Evolutionary conservation across 2,797 vertebrate genomes (phyloP).

Genomic region (Peromyscus nudipes): DNA sequence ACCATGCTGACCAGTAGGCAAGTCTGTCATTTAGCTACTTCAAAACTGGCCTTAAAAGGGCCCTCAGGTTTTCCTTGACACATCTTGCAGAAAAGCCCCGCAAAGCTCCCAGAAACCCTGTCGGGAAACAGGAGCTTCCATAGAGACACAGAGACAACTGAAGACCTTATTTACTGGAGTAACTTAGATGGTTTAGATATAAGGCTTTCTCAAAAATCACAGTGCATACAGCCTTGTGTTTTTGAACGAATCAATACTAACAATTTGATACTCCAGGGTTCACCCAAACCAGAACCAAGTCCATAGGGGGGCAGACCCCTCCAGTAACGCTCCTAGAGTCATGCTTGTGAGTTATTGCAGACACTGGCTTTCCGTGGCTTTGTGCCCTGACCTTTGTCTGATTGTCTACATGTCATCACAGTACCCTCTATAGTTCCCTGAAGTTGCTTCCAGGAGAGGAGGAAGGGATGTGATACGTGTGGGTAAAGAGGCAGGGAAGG

Average conservation of each 20-base stretch:
- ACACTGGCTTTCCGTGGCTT: not conserved
- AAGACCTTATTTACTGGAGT: not conserved
- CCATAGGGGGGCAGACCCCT: too few relatives aligned
- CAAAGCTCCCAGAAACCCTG: not conserved
- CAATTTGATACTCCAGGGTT: not conserved
- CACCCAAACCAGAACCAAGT: not conserved
- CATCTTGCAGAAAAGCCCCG: not conserved
- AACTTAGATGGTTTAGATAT: not conserved
- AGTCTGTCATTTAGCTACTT: too few relatives aligned
- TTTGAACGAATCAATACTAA: not conserved
- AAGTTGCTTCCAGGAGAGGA: not conserved
- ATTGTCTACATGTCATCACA: not conserved
- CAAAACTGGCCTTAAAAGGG: not conserved
- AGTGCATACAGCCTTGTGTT: not conserved
- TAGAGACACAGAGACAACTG: not conserved
- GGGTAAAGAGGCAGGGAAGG: accelerated
- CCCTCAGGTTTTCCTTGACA: not conserved
- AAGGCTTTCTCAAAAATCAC: not conserved
- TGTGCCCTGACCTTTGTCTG: not conserved
- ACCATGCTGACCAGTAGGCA: accelerated
- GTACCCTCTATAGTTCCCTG: not conserved
- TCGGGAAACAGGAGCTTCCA: not conserved
- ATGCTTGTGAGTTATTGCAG: not conserved
- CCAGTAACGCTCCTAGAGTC: accelerated
- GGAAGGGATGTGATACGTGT: accelerated